Conservation (phyloP, 2,797 vertebrate genomes). For the Enteromius treurensis region DNA sequence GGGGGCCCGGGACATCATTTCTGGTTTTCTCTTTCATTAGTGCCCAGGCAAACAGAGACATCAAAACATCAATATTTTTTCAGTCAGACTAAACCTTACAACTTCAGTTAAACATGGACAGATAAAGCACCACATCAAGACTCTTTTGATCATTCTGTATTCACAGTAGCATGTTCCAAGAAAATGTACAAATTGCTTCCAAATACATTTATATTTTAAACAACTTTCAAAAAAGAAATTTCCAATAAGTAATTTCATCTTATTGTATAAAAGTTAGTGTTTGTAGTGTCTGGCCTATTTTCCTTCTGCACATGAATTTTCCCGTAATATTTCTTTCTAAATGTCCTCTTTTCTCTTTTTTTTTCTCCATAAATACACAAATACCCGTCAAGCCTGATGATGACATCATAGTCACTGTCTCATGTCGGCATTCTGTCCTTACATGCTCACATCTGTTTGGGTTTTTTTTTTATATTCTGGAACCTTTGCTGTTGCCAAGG, state of each 20-base stretch:
- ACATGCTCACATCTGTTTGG: conserved; percentile 14
- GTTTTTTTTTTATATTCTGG: neutral
- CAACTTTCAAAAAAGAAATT: neutral
- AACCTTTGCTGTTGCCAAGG: conserved; percentile 15
- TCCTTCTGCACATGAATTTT: neutral
- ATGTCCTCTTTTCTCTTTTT: neutral
- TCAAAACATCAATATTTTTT: conserved; percentile 35
- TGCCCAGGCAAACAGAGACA: conserved; percentile 29
- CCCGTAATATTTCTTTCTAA: neutral
- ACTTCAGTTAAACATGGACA: conserved; percentile 24
- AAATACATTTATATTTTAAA: neutral
- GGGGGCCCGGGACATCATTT: neutral
- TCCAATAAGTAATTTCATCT: conserved; percentile 4
- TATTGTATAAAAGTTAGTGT: conserved; percentile 3
- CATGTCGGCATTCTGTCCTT: neutral
- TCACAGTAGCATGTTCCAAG: neutral
- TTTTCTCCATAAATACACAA: conserved; percentile 32
- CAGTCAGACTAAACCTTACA: conserved; percentile 19
- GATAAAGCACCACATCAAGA: conserved; percentile 11
- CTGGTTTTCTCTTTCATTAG: conserved; percentile 30
- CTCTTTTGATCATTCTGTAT: conserved; percentile 1
- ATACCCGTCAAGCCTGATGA: conserved; percentile 24
- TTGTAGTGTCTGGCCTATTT: conserved; percentile 28
- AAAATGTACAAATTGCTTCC: conserved; percentile 23
- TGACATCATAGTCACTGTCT: conserved; percentile 37